Base-by-base conservation (phyloP, 2,113 vertebrate genomes). In the Mesembrinibis cayennensis region DNA sequence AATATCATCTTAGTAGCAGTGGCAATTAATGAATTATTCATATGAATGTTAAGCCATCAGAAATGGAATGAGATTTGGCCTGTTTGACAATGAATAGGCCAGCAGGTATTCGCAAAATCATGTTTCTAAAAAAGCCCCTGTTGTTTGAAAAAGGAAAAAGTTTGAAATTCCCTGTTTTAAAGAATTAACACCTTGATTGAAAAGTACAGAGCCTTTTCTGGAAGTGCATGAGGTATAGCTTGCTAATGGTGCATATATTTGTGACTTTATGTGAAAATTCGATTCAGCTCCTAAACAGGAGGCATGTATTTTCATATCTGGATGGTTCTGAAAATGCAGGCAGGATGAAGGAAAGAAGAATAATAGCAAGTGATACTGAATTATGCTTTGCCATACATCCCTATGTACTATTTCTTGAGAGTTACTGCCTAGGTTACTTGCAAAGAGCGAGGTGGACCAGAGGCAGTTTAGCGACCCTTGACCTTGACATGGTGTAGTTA, bases 1-100 rank as follows among this genome's bases (percentile, higher is more conserved):
- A 73, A 42, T 40, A 34, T 34, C 14, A 2, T 90, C 55, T 86
- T 67, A 86, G 58, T 83, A 59, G 25, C 32, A 34, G 45, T 18
- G 16, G 23, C 42, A 91, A 71, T 93, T 95, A 63, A 59, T 89
- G 86, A 95, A 82, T 78, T 93, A 84, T 81, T 95, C 61, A 72
- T 63, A 53, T 40, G 44, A 78, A 47, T 74, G 23, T 63, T 83
- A 89, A 89, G 7, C 38, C 7, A 11, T 84, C 47, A 82, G 69
- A 88, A 87, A 89, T 50, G 2, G 30, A 81, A 84, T 52, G 76
- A 78, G 20, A 44, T 83, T 62, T 87, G 59, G 21, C 42, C 34
- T 47, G 44, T 92, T 80, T 82, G 72, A 47, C 21, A 82, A 26
- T 82, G 63, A 95, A 81, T 36, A 78, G 40, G 23, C 61, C 47